A percentile compares a stretch with the other conserved stretches of the same genome.
Evolutionary conservation across 64 coral and sea anemone species (phyloP).

Genomic region (Trachythela sp.): DNA sequence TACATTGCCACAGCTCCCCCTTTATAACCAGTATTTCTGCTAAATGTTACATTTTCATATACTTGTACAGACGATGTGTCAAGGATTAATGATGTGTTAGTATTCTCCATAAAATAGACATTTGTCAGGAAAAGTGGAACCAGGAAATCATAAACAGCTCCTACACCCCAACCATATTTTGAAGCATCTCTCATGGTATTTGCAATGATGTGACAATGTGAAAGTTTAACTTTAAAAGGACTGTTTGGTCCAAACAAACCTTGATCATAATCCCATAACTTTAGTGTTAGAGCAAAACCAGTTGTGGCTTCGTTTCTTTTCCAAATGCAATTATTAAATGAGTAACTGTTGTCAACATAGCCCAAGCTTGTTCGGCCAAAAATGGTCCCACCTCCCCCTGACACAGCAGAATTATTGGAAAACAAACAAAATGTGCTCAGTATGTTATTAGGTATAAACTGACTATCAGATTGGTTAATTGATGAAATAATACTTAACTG

Average conservation of each 20-base stretch:
- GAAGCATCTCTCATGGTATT: conserved; percentile 20
- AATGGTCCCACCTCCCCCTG: conserved; percentile 25
- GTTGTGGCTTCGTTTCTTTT: conserved; percentile 38
- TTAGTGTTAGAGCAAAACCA: conserved; percentile 50
- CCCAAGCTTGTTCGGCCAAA: background rate
- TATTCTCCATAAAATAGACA: conserved; percentile 59
- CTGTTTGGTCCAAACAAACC: conserved; percentile 38
- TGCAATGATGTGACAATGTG: conserved; percentile 20
- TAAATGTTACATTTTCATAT: conserved; percentile 56
- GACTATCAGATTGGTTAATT: background rate
- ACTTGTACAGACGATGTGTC: conserved; percentile 72
- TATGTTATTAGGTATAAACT: background rate
- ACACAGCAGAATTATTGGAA: conserved; percentile 16
- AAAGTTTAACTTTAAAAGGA: conserved; percentile 31
- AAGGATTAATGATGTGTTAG: conserved; percentile 63
- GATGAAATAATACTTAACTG: background rate
- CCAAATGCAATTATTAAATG: conserved; percentile 52
- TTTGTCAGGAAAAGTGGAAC: conserved; percentile 73
- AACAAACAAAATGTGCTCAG: background rate
- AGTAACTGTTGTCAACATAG: conserved; percentile 1
- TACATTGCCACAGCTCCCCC: conserved; percentile 85
- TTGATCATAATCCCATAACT: conserved; percentile 47
- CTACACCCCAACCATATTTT: conserved; percentile 33
- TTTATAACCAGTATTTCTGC: conserved; percentile 63
- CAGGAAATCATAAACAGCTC: conserved; percentile 70